These are phyloP conservation scores for Anomalospiza imberbis DNA, from an alignment of 2,797 vertebrate genomes.

Conservation along the genomic window DNA sequence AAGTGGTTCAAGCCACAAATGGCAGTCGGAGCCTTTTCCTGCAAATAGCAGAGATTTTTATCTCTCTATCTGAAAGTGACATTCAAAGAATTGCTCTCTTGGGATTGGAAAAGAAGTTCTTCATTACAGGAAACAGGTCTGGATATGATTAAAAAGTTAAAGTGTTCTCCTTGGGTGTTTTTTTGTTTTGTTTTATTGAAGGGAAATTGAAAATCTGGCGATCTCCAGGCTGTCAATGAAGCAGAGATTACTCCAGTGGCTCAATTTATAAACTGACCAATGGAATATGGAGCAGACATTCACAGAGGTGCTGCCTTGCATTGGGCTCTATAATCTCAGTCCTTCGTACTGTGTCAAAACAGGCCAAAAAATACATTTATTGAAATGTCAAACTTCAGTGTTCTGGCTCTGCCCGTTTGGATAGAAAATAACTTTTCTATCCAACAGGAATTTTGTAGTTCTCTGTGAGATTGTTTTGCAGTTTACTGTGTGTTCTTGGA, in stretches of 20 bases:
- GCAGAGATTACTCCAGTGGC: accelerated
- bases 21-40: not conserved
- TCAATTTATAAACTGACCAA: not conserved
- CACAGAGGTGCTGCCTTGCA: not conserved
- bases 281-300: not conserved
- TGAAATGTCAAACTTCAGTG: not conserved
- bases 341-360: not conserved
- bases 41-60: not conserved
- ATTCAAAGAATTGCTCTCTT: not conserved
- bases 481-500: not conserved
- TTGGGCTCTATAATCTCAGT: accelerated
- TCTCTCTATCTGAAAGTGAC: not conserved
- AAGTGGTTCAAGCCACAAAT: not conserved
- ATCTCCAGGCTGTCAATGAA: not conserved
- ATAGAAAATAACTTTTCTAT: not conserved
- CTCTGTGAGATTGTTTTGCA: not conserved
- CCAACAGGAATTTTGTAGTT: not conserved
- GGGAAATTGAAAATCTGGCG: not conserved
- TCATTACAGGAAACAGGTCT: not conserved
- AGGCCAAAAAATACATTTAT: not conserved
- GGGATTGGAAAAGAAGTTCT: not conserved
- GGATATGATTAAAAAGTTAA: constrained; percentile 7
- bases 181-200: not conserved
- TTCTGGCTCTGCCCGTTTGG: not conserved
- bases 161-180: not conserved